Evolutionary conservation across 2,797 vertebrate species (phyloP).

Genomic region (Molossus molossus): DNA sequence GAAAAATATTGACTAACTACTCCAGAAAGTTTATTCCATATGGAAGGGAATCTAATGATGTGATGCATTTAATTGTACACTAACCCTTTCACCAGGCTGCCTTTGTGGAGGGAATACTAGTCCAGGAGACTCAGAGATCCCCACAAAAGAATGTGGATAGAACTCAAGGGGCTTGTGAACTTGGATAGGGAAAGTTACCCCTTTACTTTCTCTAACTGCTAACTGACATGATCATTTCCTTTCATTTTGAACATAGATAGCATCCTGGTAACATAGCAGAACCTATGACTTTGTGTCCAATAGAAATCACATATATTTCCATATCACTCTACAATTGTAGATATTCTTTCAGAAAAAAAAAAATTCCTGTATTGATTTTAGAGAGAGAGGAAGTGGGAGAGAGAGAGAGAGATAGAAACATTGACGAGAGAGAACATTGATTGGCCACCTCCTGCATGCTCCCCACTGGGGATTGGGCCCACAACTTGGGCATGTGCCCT

Average conservation of each 20-base stretch:
- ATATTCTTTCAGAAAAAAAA: not conserved
- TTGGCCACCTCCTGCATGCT: too few relatives aligned
- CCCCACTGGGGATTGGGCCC: too few relatives aligned
- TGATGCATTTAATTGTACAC: not conserved
- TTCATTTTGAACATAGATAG: not conserved
- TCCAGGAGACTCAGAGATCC: not conserved
- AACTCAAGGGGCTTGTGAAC: not conserved
- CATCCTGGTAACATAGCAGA: not conserved
- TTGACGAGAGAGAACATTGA: too few relatives aligned
- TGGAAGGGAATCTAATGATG: not conserved
- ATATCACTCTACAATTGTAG: not conserved
- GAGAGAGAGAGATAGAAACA: too few relatives aligned
- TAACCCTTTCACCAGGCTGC: not conserved
- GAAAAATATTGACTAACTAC: constrained; percentile 24
- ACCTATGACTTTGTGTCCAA: not conserved
- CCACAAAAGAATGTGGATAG: not conserved
- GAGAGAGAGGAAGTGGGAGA: too few relatives aligned
- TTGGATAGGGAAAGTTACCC: not conserved
- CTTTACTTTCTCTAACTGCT: not conserved
- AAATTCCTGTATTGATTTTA: too few relatives aligned
- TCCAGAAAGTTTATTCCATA: not conserved
- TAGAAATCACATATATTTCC: not conserved
- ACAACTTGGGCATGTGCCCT: too few relatives aligned
- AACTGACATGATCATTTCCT: not conserved
- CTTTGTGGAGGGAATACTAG: not conserved